Base-by-base conservation (phyloP, 1,140 invertebrate species). In the Arctopsyche grandis region DNA sequence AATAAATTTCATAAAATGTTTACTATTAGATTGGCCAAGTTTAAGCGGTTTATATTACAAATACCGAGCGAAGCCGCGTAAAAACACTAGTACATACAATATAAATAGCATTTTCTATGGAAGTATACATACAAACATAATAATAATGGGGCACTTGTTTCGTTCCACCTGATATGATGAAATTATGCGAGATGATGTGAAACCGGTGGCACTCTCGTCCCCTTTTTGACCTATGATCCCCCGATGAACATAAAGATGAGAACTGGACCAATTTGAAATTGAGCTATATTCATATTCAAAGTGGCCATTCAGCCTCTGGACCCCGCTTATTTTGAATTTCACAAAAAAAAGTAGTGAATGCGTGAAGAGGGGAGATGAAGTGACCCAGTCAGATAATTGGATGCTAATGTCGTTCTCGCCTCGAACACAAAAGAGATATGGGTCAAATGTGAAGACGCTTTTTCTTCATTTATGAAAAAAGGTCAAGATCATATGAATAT, bases 261-360 rank as follows among this genome's bases (percentile, higher is more conserved):
- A 78, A 78, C 69, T 78, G 77, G 77, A 78, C 69, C 77, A 78
- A 58, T 77, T 73, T 19, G 29, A 26, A 56, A 75, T 52, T 58
- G 48, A 26, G 21, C 46, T 60, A 66, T 29, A 56, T 66, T 43
- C 24, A 77, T 66, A 43, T 77, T 43, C 26, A 75, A 77, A 44
- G 63, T 38, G 69, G 16, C 44, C 58, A 26, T 24, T 29, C 77
- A 71, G 63, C 16, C 44, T 77, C 58, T 70, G 77, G 14, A 38
- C 29, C 46, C 77, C 22, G 43, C 5, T 16, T 16, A 74, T 74
- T 74, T 48, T n/a, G 16, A 74, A 26, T 12, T 71, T 74, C 29
- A 74, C 43, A 74, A 48, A 74, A 24, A 22, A 58, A 16, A n/a
- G 10, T 38, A 21, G 52, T n/a, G 10, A 58, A 58, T 58, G 10